phyloP scores from a whole-genome alignment of 2,888 invertebrate genomes.

The Cheilosia grossa region DNA sequence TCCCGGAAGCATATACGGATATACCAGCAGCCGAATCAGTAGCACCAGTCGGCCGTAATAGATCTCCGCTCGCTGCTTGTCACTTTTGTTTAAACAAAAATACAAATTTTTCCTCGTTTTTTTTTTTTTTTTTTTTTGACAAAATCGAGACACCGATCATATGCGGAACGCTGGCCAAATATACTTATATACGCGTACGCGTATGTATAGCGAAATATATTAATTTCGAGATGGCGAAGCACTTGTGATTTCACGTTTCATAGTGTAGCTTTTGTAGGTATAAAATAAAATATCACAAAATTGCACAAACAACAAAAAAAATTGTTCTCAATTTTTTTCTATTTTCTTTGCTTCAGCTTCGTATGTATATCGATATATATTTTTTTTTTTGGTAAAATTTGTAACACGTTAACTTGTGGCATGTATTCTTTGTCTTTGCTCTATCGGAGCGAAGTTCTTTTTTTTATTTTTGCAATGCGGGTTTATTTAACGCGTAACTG shows the following conservation, averaged over 20 bases:
- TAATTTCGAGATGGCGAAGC: slow-evolving; percentile 61
- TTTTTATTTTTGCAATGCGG: slow-evolving; percentile 9
- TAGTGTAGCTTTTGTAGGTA: slow-evolving; percentile 35
- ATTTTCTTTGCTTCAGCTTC: slow-evolving; percentile 54
- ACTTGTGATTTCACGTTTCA: slow-evolving; percentile 53
- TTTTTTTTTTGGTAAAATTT: slow-evolving; percentile 34
- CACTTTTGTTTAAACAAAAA: slow-evolving; percentile 54
- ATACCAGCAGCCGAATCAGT: slow-evolving; percentile 22
- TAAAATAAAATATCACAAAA: slow-evolving; percentile 50
- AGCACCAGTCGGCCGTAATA: slow-evolving; percentile 4
- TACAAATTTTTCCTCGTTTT: slow-evolving; percentile 15
- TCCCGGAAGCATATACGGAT: slow-evolving; percentile 64
- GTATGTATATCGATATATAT: slow-evolving; percentile 1
- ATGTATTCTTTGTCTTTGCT: slow-evolving; percentile 21
- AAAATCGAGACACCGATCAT: slow-evolving; percentile 48
- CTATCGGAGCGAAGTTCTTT: background rate
- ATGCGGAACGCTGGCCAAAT: slow-evolving; percentile 45
- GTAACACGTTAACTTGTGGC: slow-evolving; percentile 54
- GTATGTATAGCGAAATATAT: slow-evolving; percentile 46
- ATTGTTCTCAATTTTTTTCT: slow-evolving; percentile 29
- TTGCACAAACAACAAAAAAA: slow-evolving; percentile 26
- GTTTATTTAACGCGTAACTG: slow-evolving; percentile 23
- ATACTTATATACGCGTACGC: slow-evolving; percentile 46
- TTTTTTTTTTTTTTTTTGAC: slow-evolving; percentile 47
- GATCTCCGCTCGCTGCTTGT: slow-evolving; percentile 43